Conservation (phyloP, 2,888 invertebrate genomes). For the Leucophora obtusa region DNA sequence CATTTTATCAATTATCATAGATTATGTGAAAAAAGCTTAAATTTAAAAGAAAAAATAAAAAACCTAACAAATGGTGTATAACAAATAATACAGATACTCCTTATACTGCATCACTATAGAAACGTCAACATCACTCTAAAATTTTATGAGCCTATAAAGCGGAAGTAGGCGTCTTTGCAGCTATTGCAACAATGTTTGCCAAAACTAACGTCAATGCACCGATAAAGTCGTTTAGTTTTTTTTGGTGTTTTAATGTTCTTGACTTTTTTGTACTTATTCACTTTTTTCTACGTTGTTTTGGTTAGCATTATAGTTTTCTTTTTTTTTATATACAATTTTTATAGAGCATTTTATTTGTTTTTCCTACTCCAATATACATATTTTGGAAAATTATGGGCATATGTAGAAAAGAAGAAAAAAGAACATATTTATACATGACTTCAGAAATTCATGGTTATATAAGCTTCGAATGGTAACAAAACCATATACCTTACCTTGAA, state of each 20-base stretch:
- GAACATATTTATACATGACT: conserved; percentile 19
- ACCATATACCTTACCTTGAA: conserved; percentile 38
- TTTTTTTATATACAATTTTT: not conserved
- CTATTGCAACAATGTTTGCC: conserved; percentile 38
- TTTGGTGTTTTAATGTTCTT: conserved; percentile 15
- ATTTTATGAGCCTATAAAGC: conserved; percentile 58
- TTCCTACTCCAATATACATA: conserved; percentile 47
- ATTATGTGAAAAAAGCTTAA: not conserved
- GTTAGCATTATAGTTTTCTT: conserved; percentile 39
- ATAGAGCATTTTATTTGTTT: conserved; percentile 34
- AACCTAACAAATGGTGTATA: not conserved
- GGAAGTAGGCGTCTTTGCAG: conserved; percentile 62
- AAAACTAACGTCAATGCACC: conserved; percentile 50
- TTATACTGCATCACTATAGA: conserved; percentile 22
- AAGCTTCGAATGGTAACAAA: not conserved
- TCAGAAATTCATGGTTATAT: conserved; percentile 6
- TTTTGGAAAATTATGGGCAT: conserved; percentile 40
- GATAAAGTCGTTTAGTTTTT: conserved; percentile 37
- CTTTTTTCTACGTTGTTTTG: conserved; percentile 13
- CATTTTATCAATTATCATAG: not conserved
- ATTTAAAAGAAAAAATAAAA: conserved; percentile 14
- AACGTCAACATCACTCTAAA: conserved; percentile 58
- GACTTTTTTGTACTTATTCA: not conserved
- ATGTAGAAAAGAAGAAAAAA: conserved; percentile 29
- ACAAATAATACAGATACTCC: not conserved